Percentiles rank a stretch among this genome's conserved stretches.
Evolutionary conservation across 2,113 vertebrate genomes (phyloP).

Genomic region (Speoplatyrhinus poulsoni): DNA sequence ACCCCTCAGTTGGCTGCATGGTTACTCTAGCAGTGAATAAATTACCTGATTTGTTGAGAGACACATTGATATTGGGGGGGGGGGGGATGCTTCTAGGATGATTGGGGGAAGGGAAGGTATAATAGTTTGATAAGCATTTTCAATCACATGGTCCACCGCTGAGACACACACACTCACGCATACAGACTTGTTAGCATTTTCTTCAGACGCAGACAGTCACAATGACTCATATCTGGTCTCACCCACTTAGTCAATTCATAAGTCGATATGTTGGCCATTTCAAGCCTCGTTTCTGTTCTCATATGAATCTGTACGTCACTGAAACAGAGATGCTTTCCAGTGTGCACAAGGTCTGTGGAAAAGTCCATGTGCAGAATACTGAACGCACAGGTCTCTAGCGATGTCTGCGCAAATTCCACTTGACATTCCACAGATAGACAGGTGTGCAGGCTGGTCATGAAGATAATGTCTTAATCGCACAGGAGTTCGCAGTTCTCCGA

Average conservation of each 20-base stretch:
- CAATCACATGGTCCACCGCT: constrained; percentile 57
- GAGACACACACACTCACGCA: constrained; percentile 49
- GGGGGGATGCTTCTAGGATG: constrained; percentile 22
- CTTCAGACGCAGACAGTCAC: constrained; percentile 54
- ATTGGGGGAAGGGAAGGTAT: constrained; percentile 48
- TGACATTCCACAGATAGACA: constrained; percentile 26
- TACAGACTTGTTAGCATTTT: constrained; percentile 14
- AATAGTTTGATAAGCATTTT: constrained; percentile 65
- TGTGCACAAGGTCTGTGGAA: constrained; percentile 47
- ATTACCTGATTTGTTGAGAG: constrained; percentile 64
- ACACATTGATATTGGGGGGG: constrained; percentile 53
- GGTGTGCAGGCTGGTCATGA: constrained; percentile 22
- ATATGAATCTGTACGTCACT: constrained; percentile 18
- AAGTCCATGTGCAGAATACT: constrained; percentile 21
- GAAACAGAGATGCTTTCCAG: constrained; percentile 15
- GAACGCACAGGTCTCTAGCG: constrained; percentile 37
- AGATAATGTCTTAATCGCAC: constrained; percentile 35
- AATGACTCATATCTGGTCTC: constrained; percentile 71
- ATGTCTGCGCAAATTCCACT: constrained; percentile 65
- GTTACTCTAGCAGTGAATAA: constrained; percentile 71
- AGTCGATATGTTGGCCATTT: constrained; percentile 65
- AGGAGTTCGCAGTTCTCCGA: constrained; percentile 33
- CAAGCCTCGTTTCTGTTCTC: constrained; percentile 55
- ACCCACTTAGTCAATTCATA: constrained; percentile 65
- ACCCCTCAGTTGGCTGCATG: constrained; percentile 77